Evolutionary conservation across 2,888 invertebrate genomes (phyloP), one percentile per base, ranked within the genome.

Genomic region (Neria commutata): DNA sequence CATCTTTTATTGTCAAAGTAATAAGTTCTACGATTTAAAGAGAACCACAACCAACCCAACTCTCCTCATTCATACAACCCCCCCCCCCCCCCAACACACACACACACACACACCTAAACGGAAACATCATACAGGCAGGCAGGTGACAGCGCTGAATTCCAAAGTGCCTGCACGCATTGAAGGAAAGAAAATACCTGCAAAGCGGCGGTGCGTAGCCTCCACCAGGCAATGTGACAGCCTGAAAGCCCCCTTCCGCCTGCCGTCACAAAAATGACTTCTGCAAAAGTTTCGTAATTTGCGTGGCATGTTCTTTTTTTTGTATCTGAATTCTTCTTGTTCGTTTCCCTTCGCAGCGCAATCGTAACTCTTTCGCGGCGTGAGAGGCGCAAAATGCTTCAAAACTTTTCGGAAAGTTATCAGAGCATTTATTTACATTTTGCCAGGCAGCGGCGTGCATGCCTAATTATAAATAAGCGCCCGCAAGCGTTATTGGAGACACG

Each of bases 301-400:
- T 45, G 45, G 21, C 3, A 19, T 45, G 52, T 37, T 16, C 4
- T 25, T 62, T 67, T 58, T 67, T 56, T 63, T 66, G 71, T 69
- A 69, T 74, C 74, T 74, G 71, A 71, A 72, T 63, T 67, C 70
- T 71, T 72, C 69, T 54, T 59, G 56, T 65, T 52, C 57, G 58
- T 64, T 60, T 61, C 62, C 57, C 56, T 53, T 29, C 29, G 6
- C 11, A 37, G 37, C 4, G 5, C 37, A n/a, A n/a, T n/a, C n/a
- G 10, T 37, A 37, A 37, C 37, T 37, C 37, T 37, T 37, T 37
- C 10, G 10, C 37, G n/a, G 11, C n/a, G n/a, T n/a, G n/a, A n/a
- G n/a, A n/a, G n/a, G n/a, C n/a, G n/a, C n/a, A 11, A 29, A 29
- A 29, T 37, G 37, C n/a, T 37, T 37, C 11, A n/a, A 37, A 37